These are phyloP conservation scores for Hoplostethus mediterraneus DNA, from an alignment of 2,797 vertebrate genomes.

Conservation along the genomic window DNA sequence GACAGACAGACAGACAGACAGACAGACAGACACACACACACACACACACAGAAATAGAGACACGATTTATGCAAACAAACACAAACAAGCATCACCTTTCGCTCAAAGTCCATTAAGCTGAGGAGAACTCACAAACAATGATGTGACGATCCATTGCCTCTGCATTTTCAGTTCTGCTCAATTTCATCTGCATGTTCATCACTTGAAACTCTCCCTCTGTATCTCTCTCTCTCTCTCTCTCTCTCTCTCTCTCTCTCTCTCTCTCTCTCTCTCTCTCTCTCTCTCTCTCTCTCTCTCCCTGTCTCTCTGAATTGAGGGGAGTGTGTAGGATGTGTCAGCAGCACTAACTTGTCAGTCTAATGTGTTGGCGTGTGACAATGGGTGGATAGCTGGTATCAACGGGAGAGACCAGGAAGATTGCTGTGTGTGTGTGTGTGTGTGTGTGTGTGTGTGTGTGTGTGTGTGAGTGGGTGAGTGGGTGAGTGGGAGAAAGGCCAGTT, in stretches of 20 bases:
- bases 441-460: background rate
- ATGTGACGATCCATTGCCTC: constrained; percentile 25
- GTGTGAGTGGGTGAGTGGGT: background rate
- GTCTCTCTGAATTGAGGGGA: constrained; percentile 38
- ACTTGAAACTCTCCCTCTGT: background rate
- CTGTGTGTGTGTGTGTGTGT: constrained; percentile 9
- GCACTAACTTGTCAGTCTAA: constrained; percentile 42
- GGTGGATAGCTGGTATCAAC: constrained; percentile 15
- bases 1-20: background rate
- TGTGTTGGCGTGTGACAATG: constrained; percentile 39
- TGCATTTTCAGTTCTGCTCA: constrained; percentile 42
- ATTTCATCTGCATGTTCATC: constrained; percentile 47
- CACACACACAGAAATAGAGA: background rate
- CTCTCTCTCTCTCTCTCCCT: constrained; percentile 5
- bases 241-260: constrained; percentile 15
- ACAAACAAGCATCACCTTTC: constrained; percentile 26
- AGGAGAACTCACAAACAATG: constrained; percentile 5
- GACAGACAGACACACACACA: background rate
- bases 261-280: constrained; percentile 12
- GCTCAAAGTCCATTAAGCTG: constrained; percentile 30
- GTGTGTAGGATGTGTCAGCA: constrained; percentile 45
- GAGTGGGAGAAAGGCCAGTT: background rate
- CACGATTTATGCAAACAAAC: constrained; percentile 19
- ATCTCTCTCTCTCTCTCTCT: constrained; percentile 14
- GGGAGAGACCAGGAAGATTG: constrained; percentile 3